Base-by-base conservation (phyloP, 2,888 invertebrate genomes). In the Melanostoma mellinum region DNA sequence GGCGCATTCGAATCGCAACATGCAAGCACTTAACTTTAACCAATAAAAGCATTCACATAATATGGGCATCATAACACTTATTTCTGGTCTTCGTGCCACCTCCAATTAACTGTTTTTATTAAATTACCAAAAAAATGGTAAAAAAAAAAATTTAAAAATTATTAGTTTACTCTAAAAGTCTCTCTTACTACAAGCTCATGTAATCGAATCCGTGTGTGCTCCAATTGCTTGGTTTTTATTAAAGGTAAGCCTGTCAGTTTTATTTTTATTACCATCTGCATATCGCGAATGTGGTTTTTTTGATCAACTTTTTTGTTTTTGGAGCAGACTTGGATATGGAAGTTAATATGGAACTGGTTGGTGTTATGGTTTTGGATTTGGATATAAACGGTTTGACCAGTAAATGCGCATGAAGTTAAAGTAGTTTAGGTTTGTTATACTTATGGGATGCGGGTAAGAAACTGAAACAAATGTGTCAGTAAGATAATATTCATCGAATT, bases 401-500 rank as follows among this genome's bases (percentile, higher is more conserved):
- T 3, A 46, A 46, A 40, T 36, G 72, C 10, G 55, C 38, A 36
- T 32, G 44, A 30, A 5, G 32, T 42, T 38, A 9, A 46, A 38
- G 38, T 40, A 52, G 60, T 46, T 52, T n/a, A 10, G 10, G 48
- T 44, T 42, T 52, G 56, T 80, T 75, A 20, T 20, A 20, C 20
- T 20, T 20, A 65, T 71, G 50, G 42, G 63, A 58, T 71, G 71
- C 35, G 44, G 46, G 63, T 50, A 32, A 52, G 32, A 50, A 55
- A 74, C 50, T 56, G 61, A 75, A 80, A 63, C 33, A 30, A 63
- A 75, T 69, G 79, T 80, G 74, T 80, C 74, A 69, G 73, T 40
- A 35, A 52, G 38, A 65, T 65, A 75, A 80, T 80, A 75, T 71
- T 46, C 46, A 46, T 80, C 4, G 42, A 71, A 71, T 65, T 53